Base-by-base conservation (phyloP, 1,140 invertebrate species). In the Dolichoris vasculosae region DNA sequence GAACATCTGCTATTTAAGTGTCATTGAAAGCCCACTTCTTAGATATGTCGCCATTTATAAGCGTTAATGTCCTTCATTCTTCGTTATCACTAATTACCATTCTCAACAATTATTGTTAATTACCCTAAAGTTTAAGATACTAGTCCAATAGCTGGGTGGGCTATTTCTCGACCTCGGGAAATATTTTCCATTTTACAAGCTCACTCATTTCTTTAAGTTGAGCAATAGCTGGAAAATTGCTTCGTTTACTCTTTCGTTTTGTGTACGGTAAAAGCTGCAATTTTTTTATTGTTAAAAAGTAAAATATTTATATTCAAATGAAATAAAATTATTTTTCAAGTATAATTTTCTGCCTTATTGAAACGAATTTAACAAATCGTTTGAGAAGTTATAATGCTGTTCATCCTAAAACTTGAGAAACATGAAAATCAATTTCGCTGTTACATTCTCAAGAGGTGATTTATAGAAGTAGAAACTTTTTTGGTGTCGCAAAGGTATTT, bases 1-100 rank as follows among this genome's bases (percentile, higher is more conserved):
- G 75, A 83, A 38, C 75, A 77, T 15, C 75, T 67, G 82, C 59
- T 77, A 78, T 77, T 77, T 83, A 67, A 83, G 75, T 38, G 30
- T 67, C 73, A 51, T 64, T 83, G 17, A 82, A 82, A 81, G 8
- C 78, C 17, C 3, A 40, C 23, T 38, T 38, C 55, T 79, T 11
- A 32, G 35, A 40, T 63, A 15, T 63, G 0, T 76, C n/a, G n/a
- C 3, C 46, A 11, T 67, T 80, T 46, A 67, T 79, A 69, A 71
- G 20, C 67, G 9, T 76, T 63, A 76, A 76, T 32, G 32, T 38
- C 76, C 51, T 43, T 71, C 20, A 46, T 69, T 55, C 69, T 63
- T 75, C 38, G 1, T 20, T 46, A 63, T 40, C 11, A 26, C 78
- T 80, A 80, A 80, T 80, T 43, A 67, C 1, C n/a, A 38, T 80